Evolutionary conservation across 1,140 invertebrate genomes (phyloP).

Genomic region (Berghia stephanieae): DNA sequence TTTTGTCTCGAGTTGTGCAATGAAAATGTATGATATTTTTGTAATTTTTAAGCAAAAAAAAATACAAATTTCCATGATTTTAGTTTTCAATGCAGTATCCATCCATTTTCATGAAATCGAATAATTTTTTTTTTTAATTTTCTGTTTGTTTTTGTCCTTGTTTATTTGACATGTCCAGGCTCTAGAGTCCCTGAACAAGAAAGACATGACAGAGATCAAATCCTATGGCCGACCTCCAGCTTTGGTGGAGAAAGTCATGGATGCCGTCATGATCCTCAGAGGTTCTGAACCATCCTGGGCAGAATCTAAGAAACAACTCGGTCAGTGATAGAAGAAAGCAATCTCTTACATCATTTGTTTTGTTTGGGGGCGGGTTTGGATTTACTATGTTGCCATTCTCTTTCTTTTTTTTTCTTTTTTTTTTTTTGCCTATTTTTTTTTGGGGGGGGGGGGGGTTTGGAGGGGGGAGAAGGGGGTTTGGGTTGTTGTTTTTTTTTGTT

Average conservation of each 20-base stretch:
- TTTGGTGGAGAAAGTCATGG: slow-evolving; percentile 88
- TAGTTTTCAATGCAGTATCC: too few species aligned
- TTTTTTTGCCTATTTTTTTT: background rate
- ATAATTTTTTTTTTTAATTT: too few species aligned
- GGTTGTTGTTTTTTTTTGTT: too few species aligned
- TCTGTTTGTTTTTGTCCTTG: too few species aligned
- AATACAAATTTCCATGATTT: too few species aligned
- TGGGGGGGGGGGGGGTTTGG: too few species aligned
- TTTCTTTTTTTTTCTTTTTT: background rate
- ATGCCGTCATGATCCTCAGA: slow-evolving; percentile 86
- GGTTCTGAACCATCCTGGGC: slow-evolving; percentile 82
- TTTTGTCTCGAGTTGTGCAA: too few species aligned
- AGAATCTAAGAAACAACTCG: slow-evolving; percentile 84
- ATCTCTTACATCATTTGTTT: background rate
- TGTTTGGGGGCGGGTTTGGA: background rate
- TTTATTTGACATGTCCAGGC: too few species aligned
- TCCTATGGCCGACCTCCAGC: slow-evolving; percentile 84
- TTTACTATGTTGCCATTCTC: background rate
- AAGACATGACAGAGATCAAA: slow-evolving; percentile 87
- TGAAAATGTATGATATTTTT: too few species aligned
- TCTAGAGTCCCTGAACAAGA: slow-evolving; percentile 84
- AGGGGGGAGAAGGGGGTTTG: too few species aligned
- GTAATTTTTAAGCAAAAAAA: too few species aligned
- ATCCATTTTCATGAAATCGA: too few species aligned
- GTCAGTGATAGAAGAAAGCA: slow-evolving; percentile 63